Percentiles rank a stretch among this genome's conserved stretches.
Conservation (phyloP, 2,113 vertebrate species). For the Camelus bactrianus region DNA sequence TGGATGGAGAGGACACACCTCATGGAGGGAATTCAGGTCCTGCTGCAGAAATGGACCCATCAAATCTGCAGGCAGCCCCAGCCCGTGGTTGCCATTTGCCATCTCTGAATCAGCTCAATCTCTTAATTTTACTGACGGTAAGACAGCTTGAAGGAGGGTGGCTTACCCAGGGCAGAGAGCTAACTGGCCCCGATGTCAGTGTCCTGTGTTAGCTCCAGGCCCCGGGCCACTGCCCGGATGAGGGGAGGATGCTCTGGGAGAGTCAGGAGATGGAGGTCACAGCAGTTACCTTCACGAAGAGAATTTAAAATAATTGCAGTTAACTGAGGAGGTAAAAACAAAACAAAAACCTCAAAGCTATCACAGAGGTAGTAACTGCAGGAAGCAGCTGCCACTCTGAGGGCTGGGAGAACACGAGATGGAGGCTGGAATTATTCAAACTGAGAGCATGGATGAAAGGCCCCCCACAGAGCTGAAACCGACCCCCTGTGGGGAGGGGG, state of each 20-base stretch:
- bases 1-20: neutral
- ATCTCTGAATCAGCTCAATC: neutral
- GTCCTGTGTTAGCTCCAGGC: neutral
- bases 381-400: no score
- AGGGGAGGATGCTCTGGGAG: neutral
- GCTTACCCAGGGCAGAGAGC: neutral
- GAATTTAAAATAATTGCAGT: conserved; percentile 2
- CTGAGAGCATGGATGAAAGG: neutral
- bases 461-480: neutral
- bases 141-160: neutral
- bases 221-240: neutral
- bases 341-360: neutral
- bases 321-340: neutral
- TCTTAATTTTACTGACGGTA: conserved; percentile 5
- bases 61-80: neutral
- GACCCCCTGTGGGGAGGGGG: neutral
- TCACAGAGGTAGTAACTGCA: neutral
- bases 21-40: accelerated
- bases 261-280: neutral
- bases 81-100: no score
- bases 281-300: conserved; percentile 6
- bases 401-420: neutral
- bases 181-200: neutral
- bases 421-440: neutral
- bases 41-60: accelerated